phyloP scores from a whole-genome alignment of 2,113 vertebrate genomes.

The Ascaphus truei region DNA sequence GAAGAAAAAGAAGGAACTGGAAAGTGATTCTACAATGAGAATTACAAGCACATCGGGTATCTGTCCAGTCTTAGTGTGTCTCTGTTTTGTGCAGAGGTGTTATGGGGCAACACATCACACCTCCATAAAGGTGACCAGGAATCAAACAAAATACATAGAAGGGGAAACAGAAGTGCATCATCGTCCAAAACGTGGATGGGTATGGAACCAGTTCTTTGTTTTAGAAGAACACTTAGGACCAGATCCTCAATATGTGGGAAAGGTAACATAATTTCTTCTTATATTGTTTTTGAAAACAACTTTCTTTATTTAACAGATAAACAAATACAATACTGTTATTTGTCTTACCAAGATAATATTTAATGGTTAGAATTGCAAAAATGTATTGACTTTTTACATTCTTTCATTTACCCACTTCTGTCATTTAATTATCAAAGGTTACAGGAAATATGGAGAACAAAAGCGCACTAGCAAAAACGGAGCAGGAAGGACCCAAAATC shows the following conservation, averaged over 20 bases:
- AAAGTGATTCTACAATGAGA: constrained; percentile 82
- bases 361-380: no score
- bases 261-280: constrained; percentile 70
- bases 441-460: no score
- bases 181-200: constrained; percentile 96
- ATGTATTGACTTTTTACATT: no score
- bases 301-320: no score
- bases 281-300: constrained; percentile 87
- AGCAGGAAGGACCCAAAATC: no score
- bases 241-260: constrained; percentile 94
- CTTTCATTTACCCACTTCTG: no score
- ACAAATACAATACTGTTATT: no score
- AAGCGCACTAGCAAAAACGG: no score
- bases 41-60: constrained; percentile 83
- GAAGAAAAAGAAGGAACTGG: constrained; percentile 47
- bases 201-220: constrained; percentile 99
- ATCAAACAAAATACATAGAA: constrained; percentile 81
- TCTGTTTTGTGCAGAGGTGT: constrained; percentile 91
- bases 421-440: no score
- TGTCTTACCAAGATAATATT: no score
- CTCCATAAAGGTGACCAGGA: constrained; percentile 70
- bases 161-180: constrained; percentile 94
- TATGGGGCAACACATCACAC: constrained; percentile 69
- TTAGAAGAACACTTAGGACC: constrained; percentile 98
- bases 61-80: constrained; percentile 91